Evolutionary conservation across 2,888 invertebrate species (phyloP).

Genomic region (Chalcis sispes): DNA sequence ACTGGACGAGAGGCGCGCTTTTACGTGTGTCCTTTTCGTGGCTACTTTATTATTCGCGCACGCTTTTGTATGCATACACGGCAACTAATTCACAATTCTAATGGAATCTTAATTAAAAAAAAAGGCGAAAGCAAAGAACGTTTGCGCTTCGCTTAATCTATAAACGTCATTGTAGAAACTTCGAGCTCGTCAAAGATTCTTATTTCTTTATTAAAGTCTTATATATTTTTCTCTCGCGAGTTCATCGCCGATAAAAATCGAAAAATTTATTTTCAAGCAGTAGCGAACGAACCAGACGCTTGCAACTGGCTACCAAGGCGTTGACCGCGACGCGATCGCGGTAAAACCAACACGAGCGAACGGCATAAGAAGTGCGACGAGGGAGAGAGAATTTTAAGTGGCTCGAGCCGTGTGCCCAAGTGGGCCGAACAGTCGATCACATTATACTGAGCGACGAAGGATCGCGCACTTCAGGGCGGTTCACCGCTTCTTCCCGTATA

Average conservation of each 20-base stretch:
- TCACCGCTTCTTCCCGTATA: not conserved
- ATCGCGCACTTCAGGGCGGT: constrained; percentile 58
- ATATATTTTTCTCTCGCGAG: not conserved
- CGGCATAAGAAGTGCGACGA: constrained; percentile 56
- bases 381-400: constrained; percentile 56
- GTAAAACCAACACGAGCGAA: constrained; percentile 54
- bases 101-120: constrained; percentile 39
- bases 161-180: too few relatives aligned
- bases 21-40: not conserved
- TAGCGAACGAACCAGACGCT: not conserved
- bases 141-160: too few relatives aligned
- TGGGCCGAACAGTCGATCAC: constrained; percentile 64
- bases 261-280: constrained; percentile 12
- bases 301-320: not conserved
- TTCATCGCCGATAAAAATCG: constrained; percentile 22
- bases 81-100: constrained; percentile 13
- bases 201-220: not conserved
- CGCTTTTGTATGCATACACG: not conserved
- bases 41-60: not conserved
- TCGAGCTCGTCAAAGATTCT: too few relatives aligned
- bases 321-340: not conserved
- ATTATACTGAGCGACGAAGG: constrained; percentile 62
- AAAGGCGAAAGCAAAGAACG: constrained; percentile 22
- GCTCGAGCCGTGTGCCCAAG: constrained; percentile 54
- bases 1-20: too few relatives aligned